These are phyloP conservation scores for Mesembrinibis cayennensis DNA, from an alignment of 2,113 vertebrate species.

Conservation along the genomic window DNA sequence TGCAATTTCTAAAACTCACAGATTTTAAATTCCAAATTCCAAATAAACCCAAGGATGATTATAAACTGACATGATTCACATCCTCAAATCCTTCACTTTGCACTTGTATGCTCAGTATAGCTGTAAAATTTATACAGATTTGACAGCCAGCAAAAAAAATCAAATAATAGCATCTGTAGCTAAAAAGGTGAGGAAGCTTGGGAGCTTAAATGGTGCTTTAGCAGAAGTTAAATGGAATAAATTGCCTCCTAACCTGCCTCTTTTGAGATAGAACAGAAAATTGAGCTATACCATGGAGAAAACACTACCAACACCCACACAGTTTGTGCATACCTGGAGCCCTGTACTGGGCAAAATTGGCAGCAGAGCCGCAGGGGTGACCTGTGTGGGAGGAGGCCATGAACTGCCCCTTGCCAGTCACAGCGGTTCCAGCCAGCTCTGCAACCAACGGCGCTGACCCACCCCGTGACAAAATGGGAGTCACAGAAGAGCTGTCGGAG, in stretches of 20 bases:
- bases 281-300: accelerated
- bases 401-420: accelerated
- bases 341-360: accelerated
- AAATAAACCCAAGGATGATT: not conserved
- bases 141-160: not conserved
- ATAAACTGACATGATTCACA: not conserved
- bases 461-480: accelerated
- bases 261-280: not conserved
- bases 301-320: not conserved
- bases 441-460: accelerated
- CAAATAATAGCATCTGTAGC: not conserved
- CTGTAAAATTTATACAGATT: not conserved
- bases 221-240: not conserved
- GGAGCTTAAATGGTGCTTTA: not conserved
- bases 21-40: not conserved
- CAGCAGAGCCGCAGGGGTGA: too few species aligned
- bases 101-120: not conserved
- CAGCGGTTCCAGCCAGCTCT: not conserved
- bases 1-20: not conserved
- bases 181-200: not conserved
- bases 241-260: not conserved
- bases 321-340: too few species aligned
- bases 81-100: not conserved
- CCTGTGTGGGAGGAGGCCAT: accelerated
- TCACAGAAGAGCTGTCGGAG: accelerated